phyloP scores from a whole-genome alignment of 1,140 invertebrate species.

The Drosophila persimilis region DNA sequence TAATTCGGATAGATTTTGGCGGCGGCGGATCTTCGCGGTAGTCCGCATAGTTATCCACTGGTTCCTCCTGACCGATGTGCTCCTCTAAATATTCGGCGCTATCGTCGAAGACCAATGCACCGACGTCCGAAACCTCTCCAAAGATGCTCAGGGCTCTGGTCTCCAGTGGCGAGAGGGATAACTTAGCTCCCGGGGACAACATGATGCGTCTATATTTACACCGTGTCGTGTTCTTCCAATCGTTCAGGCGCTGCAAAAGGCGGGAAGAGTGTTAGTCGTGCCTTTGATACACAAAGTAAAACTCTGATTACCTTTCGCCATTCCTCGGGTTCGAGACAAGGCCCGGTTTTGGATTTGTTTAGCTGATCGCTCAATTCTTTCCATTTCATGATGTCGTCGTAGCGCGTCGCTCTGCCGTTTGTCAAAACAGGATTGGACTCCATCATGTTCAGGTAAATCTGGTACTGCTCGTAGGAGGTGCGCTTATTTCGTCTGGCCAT shows the following conservation, averaged over 20 bases:
- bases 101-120: background rate
- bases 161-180: conserved; percentile 59
- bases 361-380: conserved; percentile 69
- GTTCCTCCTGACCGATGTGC: conserved; percentile 44
- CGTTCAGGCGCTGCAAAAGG: conserved; percentile 63
- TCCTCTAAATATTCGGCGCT: conserved; percentile 25
- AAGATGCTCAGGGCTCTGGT: conserved; percentile 66
- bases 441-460: conserved; percentile 76
- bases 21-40: conserved; percentile 13
- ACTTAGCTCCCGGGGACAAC: conserved; percentile 42
- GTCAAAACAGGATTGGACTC: conserved; percentile 72
- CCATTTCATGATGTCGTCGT: conserved; percentile 71
- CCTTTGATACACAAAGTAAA: too few relatives aligned
- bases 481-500: conserved; percentile 81
- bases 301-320: conserved; percentile 72
- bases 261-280: background rate
- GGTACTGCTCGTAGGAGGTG: conserved; percentile 73
- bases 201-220: conserved; percentile 70
- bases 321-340: conserved; percentile 72
- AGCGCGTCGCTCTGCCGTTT: conserved; percentile 58
- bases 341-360: conserved; percentile 68
- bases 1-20: too few relatives aligned
- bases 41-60: conserved; percentile 35
- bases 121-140: conserved; percentile 40
- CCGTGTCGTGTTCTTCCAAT: conserved; percentile 79